These are phyloP conservation scores for Coenobita brevimanus DNA, from an alignment of 1,140 invertebrate genomes.

Conservation along the genomic window DNA sequence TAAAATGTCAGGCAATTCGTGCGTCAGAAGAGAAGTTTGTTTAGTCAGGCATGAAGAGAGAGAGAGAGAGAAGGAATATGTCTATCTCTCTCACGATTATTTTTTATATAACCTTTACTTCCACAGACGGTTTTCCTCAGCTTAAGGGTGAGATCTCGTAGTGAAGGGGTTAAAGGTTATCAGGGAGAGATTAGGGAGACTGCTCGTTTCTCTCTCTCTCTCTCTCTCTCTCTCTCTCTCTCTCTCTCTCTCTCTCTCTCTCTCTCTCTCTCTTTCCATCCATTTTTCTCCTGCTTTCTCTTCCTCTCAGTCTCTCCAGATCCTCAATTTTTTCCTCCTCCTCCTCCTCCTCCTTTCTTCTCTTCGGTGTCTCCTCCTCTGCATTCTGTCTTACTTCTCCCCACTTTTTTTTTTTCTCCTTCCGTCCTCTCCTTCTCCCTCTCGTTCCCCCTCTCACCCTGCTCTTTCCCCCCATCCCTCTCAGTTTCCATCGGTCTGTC, in stretches of 20 bases:
- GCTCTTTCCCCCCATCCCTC: not conserved
- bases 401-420: not conserved
- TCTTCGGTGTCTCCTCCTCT: not conserved
- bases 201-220: not conserved
- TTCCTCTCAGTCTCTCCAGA: not conserved
- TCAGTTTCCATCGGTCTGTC: too few species aligned
- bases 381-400: not conserved
- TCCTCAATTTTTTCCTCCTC: not conserved
- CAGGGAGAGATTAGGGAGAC: not conserved
- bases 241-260: constrained; percentile 6
- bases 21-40: too few species aligned
- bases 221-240: not conserved
- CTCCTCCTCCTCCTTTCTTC: not conserved
- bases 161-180: not conserved
- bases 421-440: not conserved
- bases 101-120: too few species aligned
- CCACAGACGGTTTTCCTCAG: too few species aligned
- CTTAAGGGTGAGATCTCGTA: too few species aligned
- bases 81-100: too few species aligned
- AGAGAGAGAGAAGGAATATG: too few species aligned
- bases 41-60: too few species aligned
- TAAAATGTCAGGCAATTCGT: too few species aligned
- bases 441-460: not conserved
- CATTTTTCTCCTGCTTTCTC: not conserved
- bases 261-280: not conserved